Evolutionary conservation across 2,888 invertebrate species (phyloP), one percentile per base, ranked within the genome.

Genomic region (Loripinus fragilis): DNA sequence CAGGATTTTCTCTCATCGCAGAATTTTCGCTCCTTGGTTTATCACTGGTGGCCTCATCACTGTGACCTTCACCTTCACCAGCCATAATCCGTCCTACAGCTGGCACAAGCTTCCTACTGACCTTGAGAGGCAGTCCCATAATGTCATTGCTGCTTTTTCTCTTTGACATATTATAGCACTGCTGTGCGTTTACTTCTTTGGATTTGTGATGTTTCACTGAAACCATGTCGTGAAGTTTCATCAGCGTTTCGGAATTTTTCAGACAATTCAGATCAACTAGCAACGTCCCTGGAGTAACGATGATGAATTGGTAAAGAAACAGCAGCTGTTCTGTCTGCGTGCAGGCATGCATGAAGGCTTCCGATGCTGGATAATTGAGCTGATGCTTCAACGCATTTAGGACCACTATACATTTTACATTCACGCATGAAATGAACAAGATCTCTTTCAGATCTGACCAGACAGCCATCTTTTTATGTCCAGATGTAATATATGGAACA

Each of bases 361-460:
- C 82, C 1, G 72, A 74, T 5, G 76, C 69, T 2, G 88, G 86
- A 45, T 83, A 86, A n/a, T 76, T 74, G 12, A 85, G 50, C 28
- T 80, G 71, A 12, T 66, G 60, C 60, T 88, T 87, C 55, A 89
- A 60, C 0, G 82, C 86, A 30, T 77, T 78, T 28, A 87, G 67
- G 17, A 89, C 87, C n/a, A 87, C 82, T 38, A 76, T 67, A 71
- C 89, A 89, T 0, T 70, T 35, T 8, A 74, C 69, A 68, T 81
- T 76, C 10, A 84, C 72, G 52, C 89, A 89, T 42, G 82, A 80
- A 2, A 87, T 79, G 30, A 89, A 86, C 15, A 88, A 68, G 0
- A 84, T 71, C 71, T 89, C 89, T 45, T 82, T 85, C 3, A 89
- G 55, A 71, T 88, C 88, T 0, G 86, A 80, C 88, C 89, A 88